A percentile compares a stretch with the other conserved stretches of the same genome.
Evolutionary conservation across 2,888 invertebrate species (phyloP).

Genomic region (Invenusta paracnida): DNA sequence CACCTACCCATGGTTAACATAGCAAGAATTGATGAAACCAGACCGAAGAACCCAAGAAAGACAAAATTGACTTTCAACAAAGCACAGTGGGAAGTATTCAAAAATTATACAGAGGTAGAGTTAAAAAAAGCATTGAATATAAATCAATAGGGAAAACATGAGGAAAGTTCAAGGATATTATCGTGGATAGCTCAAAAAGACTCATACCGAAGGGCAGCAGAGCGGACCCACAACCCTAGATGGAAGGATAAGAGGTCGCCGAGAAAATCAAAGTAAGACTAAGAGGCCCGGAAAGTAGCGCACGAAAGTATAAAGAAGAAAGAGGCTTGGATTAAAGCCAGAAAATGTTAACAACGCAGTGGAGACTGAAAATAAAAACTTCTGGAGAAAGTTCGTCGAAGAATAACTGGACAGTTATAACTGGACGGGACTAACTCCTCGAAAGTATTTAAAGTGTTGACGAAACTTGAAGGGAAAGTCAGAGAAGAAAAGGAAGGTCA

Average conservation of each 20-base stretch:
- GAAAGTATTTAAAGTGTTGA: not conserved
- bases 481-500: not conserved
- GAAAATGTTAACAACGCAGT: not conserved
- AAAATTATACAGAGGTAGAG: not conserved
- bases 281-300: not conserved
- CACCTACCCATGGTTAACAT: not conserved
- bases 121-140: not conserved
- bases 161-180: not conserved
- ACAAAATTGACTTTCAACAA: not conserved
- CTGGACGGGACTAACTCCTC: not conserved
- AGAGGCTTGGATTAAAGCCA: not conserved
- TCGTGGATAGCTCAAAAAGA: not conserved
- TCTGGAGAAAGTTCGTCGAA: not conserved
- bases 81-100: not conserved
- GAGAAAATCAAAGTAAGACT: not conserved
- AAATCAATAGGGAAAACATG: too few species aligned
- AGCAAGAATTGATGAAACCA: too few species aligned
- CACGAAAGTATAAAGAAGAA: not conserved
- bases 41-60: too few species aligned
- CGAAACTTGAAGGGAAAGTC: not conserved
- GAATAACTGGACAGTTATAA: not conserved
- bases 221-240: not conserved
- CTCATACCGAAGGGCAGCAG: not conserved
- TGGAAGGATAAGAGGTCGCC: not conserved
- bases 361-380: not conserved